Percentiles rank a stretch among this genome's conserved stretches.
phyloP scores from a whole-genome alignment of 2,113 vertebrate genomes.

The Nothocercus nigrocapillus region DNA sequence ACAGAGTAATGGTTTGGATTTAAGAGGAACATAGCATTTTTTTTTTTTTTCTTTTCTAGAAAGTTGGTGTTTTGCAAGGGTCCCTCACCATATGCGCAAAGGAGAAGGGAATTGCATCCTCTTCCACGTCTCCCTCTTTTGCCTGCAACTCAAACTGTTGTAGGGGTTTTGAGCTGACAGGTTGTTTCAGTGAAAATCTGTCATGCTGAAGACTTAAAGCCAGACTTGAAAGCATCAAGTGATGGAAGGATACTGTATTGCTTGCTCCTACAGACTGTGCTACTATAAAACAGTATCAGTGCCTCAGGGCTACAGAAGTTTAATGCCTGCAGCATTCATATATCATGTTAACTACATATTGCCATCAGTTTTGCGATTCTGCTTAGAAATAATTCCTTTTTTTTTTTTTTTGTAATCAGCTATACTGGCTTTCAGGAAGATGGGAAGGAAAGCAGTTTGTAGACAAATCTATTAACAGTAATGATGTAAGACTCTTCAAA shows the following conservation, averaged over 20 bases:
- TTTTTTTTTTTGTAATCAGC: neutral
- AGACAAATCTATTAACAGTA: neutral
- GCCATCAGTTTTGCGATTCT: conserved; percentile 16
- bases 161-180: neutral
- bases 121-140: neutral
- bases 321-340: conserved; percentile 9
- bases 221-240: conserved; percentile 32
- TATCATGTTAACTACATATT: conserved; percentile 2
- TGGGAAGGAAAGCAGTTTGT: neutral
- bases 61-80: conserved; percentile 12
- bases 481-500: neutral
- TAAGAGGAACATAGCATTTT: neutral
- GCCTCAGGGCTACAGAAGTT: neutral
- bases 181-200: conserved; percentile 31
- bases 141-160: neutral
- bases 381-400: conserved; percentile 14
- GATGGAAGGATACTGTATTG: neutral
- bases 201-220: conserved; percentile 38
- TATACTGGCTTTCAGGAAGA: neutral
- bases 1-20: neutral
- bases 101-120: neutral
- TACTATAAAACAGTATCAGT: neutral
- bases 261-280: neutral
- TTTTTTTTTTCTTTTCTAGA: neutral
- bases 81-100: conserved; percentile 7